Evolutionary conservation across 2,113 vertebrate species (phyloP).

Genomic region (Halichoerus grypus): DNA sequence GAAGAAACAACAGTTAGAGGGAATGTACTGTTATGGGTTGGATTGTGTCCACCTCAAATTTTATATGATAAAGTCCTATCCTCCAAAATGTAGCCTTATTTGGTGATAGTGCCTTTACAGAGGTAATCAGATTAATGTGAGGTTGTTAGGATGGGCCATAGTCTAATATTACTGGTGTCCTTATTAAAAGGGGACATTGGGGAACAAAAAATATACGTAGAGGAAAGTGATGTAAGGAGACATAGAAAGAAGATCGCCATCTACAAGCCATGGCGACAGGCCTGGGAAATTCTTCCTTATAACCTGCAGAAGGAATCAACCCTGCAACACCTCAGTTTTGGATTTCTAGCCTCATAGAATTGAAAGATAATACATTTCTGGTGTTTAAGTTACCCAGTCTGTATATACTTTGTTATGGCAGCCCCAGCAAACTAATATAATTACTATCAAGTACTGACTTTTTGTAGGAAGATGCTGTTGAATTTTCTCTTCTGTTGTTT

Average conservation of each 20-base stretch:
- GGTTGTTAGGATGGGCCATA: not conserved
- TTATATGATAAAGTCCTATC: not conserved
- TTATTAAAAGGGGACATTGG: not conserved
- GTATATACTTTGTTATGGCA: not conserved
- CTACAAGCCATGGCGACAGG: not conserved
- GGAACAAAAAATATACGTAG: not conserved
- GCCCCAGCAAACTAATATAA: not conserved
- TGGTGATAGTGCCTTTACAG: not conserved
- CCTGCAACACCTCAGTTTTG: not conserved
- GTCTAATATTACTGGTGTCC: not conserved
- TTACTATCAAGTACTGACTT: not conserved
- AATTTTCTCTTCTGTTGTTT: not conserved
- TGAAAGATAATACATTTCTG: not conserved
- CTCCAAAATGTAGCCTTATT: not conserved
- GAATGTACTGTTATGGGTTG: not conserved
- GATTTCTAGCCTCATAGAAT: not conserved
- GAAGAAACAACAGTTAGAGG: not conserved
- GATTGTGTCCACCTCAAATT: not conserved
- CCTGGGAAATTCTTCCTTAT: not conserved
- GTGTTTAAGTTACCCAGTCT: not conserved
- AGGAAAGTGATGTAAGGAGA: not conserved
- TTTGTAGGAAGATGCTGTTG: not conserved
- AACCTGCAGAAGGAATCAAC: not conserved
- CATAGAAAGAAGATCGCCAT: rapidly evolving
- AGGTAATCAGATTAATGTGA: not conserved